Evolutionary conservation across 2,888 invertebrate species (phyloP).

Genomic region (Lamellibrachia satsuma): DNA sequence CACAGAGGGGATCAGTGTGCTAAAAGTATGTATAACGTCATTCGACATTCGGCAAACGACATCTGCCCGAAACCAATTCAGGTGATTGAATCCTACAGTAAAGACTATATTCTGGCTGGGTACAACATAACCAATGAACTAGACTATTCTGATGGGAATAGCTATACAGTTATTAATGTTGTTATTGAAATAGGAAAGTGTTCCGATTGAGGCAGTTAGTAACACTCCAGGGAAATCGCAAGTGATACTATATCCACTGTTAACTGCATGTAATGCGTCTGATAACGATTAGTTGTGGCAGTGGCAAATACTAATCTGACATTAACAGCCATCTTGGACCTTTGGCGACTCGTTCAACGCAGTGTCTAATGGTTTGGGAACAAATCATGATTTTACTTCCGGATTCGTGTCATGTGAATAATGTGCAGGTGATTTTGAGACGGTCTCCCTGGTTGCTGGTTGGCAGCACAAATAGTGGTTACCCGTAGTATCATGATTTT

Average conservation of each 20-base stretch:
- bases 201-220: not conserved
- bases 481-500: too few species aligned
- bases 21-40: too few species aligned
- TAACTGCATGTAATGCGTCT: not conserved
- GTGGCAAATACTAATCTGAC: not conserved
- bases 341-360: not conserved
- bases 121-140: not conserved
- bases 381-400: not conserved
- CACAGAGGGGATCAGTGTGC: too few species aligned
- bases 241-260: not conserved
- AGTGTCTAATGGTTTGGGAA: not conserved
- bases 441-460: too few species aligned
- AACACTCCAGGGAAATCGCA: not conserved
- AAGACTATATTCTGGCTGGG: not conserved
- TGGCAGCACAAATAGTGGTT: too few species aligned
- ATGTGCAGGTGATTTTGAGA: too few species aligned
- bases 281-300: not conserved
- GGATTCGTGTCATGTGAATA: not conserved
- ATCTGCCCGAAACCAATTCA: not conserved
- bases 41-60: not conserved
- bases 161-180: constrained; percentile 4
- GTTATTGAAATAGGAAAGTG: not conserved
- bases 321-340: not conserved
- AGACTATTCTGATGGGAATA: not conserved
- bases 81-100: not conserved